Percentiles rank a stretch among this genome's conserved stretches.
Conservation (phyloP, 2,888 invertebrate genomes). For the Molanna angustata region DNA sequence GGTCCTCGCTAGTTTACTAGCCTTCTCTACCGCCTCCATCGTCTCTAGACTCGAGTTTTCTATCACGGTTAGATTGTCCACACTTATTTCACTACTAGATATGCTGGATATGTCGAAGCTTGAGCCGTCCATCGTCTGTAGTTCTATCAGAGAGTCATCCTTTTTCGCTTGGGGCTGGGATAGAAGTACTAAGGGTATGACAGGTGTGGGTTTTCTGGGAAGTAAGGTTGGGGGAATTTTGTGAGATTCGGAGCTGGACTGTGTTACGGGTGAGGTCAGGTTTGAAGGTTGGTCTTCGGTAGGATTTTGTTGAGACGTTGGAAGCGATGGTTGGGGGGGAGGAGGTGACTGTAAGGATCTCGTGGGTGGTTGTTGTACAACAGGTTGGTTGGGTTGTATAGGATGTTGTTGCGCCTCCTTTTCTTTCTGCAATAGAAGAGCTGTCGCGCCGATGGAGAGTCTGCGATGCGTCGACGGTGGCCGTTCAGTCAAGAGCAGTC, state of each 20-base stretch:
- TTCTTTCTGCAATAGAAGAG: slow-evolving; percentile 36
- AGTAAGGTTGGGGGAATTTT: slow-evolving; percentile 35
- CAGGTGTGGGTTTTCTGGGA: slow-evolving; percentile 27
- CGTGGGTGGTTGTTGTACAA: slow-evolving; percentile 22
- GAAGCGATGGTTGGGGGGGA: slow-evolving; percentile 9
- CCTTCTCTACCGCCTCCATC: slow-evolving; percentile 32
- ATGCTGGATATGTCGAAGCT: slow-evolving; percentile 52
- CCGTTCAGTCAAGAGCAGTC: slow-evolving; percentile 37
- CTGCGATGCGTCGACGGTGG: slow-evolving; percentile 38
- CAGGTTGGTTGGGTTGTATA: slow-evolving; percentile 25
- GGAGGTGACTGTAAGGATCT: slow-evolving; percentile 8
- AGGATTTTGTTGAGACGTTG: slow-evolving; percentile 14
- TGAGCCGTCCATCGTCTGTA: slow-evolving; percentile 48
- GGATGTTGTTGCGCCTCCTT: slow-evolving; percentile 21
- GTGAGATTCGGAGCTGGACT: slow-evolving; percentile 35
- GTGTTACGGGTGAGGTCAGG: slow-evolving; percentile 12
- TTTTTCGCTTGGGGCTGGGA: slow-evolving; percentile 36
- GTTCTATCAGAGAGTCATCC: slow-evolving; percentile 46
- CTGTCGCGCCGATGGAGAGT: slow-evolving; percentile 38
- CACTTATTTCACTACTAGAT: slow-evolving; percentile 50
- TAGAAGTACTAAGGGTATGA: slow-evolving; percentile 34
- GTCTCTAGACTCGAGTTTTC: slow-evolving; percentile 35
- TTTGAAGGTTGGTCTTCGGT: too few relatives aligned
- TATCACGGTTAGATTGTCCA: slow-evolving; percentile 36
- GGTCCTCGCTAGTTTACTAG: slow-evolving; percentile 39